Evolutionary conservation across 2,888 invertebrate species (phyloP).

Genomic region (Pristionchus entomophagus): DNA sequence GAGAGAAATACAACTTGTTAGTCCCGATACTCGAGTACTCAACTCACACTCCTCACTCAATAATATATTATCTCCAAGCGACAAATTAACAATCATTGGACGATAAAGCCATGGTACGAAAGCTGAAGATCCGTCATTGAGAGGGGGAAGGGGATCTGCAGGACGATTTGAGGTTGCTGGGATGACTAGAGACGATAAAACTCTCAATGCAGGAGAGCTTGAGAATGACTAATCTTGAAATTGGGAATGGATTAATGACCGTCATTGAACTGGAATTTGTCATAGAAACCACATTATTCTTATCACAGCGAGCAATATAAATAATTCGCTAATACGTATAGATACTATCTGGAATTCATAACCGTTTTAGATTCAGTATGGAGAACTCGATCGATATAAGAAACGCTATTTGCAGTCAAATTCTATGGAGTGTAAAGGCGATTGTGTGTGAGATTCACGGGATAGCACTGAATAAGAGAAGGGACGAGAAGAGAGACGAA

Average conservation of each 20-base stretch:
- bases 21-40: not conserved
- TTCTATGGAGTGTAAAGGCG: not conserved
- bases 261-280: slow-evolving; percentile 40
- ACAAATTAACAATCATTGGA: slow-evolving; percentile 27
- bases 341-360: slow-evolving; percentile 1
- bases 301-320: slow-evolving; percentile 16
- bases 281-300: slow-evolving; percentile 22
- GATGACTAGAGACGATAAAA: slow-evolving; percentile 19
- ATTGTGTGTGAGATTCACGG: slow-evolving; percentile 11
- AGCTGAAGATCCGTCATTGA: not conserved
- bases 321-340: slow-evolving; percentile 9
- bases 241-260: slow-evolving; percentile 12
- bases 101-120: slow-evolving; percentile 18
- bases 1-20: not conserved
- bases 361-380: not conserved
- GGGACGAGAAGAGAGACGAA: not conserved
- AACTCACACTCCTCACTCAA: not conserved
- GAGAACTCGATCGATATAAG: not conserved
- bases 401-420: slow-evolving; percentile 4
- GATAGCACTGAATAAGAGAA: not conserved
- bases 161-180: slow-evolving; percentile 3
- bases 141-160: not conserved
- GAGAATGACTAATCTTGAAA: not conserved
- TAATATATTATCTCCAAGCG: slow-evolving; percentile 34
- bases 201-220: not conserved